A percentile compares a stretch with the other conserved stretches of the same genome.
phyloP scores from a whole-genome alignment of 2,888 invertebrate species.

The Cephus rjabovi region DNA sequence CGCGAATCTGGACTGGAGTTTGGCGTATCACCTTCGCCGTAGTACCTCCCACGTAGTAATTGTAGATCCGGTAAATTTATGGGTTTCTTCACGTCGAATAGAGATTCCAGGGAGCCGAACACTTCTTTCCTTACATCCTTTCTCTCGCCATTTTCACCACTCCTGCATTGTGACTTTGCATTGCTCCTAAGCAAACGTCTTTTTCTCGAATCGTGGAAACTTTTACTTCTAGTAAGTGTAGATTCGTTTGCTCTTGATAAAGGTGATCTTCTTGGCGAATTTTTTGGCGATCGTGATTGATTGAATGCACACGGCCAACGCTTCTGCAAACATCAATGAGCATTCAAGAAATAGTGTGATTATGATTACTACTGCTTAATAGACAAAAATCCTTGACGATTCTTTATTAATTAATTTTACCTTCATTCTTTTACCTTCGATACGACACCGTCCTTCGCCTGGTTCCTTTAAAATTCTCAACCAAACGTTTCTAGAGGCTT shows the following conservation, averaged over 20 bases:
- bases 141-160: slow-evolving; percentile 21
- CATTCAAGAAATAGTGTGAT: neutral
- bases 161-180: slow-evolving; percentile 23
- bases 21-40: slow-evolving; percentile 26
- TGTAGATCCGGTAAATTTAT: slow-evolving; percentile 43
- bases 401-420: slow-evolving; percentile 41
- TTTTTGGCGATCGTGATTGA: slow-evolving; percentile 35
- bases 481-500: neutral
- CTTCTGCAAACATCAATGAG: slow-evolving; percentile 36
- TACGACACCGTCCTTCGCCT: slow-evolving; percentile 37
- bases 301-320: slow-evolving; percentile 44
- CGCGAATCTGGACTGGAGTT: slow-evolving; percentile 24
- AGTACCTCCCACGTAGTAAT: slow-evolving; percentile 18
- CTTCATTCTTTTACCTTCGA: slow-evolving; percentile 61
- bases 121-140: slow-evolving; percentile 37
- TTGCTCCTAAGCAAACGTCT: slow-evolving; percentile 32
- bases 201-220: slow-evolving; percentile 41
- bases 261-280: slow-evolving; percentile 28
- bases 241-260: slow-evolving; percentile 27
- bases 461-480: neutral
- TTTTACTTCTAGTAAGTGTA: slow-evolving; percentile 37
- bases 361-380: neutral
- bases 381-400: neutral
- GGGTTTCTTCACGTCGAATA: slow-evolving; percentile 52
- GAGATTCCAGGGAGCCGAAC: slow-evolving; percentile 51